These are phyloP conservation scores for Regulus satrapa DNA, from an alignment of 2,113 vertebrate genomes.

Conservation along the genomic window DNA sequence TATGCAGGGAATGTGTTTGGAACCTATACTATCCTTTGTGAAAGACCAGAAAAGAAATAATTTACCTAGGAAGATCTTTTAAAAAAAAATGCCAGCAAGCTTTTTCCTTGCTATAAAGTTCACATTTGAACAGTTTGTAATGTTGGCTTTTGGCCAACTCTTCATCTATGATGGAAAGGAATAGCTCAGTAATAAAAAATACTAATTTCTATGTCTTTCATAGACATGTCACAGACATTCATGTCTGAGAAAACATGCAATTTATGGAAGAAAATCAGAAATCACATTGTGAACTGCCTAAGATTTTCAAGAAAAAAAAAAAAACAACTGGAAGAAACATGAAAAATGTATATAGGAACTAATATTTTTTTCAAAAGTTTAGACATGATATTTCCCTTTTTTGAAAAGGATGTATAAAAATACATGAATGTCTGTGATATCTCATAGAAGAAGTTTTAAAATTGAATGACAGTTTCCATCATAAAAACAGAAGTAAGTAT, in stretches of 20 bases:
- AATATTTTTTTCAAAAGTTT: not conserved
- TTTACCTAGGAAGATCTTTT: not conserved
- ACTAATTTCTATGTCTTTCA: conserved; percentile 1
- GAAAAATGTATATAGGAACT: not conserved
- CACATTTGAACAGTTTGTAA: not conserved
- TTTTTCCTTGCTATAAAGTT: not conserved
- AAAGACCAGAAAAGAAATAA: not conserved
- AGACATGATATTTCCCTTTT: not conserved
- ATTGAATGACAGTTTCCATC: not conserved
- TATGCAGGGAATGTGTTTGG: not conserved
- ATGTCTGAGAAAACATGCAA: not conserved
- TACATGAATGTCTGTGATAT: rapidly evolving
- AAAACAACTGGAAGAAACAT: not conserved
- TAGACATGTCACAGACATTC: no score
- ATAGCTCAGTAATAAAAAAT: not conserved
- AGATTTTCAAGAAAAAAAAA: not conserved
- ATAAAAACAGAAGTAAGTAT: not conserved
- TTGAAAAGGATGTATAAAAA: not conserved
- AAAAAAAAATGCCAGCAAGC: not conserved
- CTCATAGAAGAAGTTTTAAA: not conserved
- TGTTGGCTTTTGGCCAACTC: not conserved
- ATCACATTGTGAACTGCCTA: not conserved
- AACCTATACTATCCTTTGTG: not conserved
- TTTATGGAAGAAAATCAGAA: conserved; percentile 16
- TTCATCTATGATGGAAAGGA: not conserved